A percentile compares a stretch with the other conserved stretches of the same genome.
phyloP scores from a whole-genome alignment of 1,140 invertebrate genomes.

The Apolygus lucorum region DNA sequence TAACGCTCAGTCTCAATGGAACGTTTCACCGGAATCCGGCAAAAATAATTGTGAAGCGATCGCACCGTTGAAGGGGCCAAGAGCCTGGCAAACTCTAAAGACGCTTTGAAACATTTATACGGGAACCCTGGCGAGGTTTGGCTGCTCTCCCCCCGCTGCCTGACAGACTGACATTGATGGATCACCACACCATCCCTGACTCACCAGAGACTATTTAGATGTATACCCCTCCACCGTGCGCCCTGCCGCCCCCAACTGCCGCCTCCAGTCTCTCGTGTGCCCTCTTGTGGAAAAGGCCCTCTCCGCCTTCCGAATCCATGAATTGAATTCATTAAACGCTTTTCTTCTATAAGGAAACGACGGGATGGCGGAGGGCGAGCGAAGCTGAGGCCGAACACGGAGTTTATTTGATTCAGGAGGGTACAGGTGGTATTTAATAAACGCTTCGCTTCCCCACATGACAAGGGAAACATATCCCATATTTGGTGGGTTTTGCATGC shows the following conservation, averaged over 20 bases:
- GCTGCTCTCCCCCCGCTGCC: not conserved
- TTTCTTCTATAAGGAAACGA: not conserved
- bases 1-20: no score
- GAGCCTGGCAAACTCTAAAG: slow-evolving; percentile 1
- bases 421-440: slow-evolving; percentile 1
- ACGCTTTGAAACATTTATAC: not conserved
- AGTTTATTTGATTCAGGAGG: not conserved
- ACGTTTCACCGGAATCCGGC: no score
- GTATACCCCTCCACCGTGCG: not conserved
- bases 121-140: not conserved
- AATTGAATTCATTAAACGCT: not conserved
- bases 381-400: no score
- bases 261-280: no score
- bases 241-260: not conserved
- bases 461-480: not conserved
- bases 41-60: no score
- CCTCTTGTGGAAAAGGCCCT: no score
- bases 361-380: no score
- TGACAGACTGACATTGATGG: not conserved
- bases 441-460: not conserved
- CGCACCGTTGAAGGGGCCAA: no score
- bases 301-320: not conserved
- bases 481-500: no score
- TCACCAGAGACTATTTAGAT: slow-evolving; percentile 1
- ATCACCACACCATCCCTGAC: not conserved